phyloP scores from a whole-genome alignment of 2,888 invertebrate species.

The Atrina japonica region DNA sequence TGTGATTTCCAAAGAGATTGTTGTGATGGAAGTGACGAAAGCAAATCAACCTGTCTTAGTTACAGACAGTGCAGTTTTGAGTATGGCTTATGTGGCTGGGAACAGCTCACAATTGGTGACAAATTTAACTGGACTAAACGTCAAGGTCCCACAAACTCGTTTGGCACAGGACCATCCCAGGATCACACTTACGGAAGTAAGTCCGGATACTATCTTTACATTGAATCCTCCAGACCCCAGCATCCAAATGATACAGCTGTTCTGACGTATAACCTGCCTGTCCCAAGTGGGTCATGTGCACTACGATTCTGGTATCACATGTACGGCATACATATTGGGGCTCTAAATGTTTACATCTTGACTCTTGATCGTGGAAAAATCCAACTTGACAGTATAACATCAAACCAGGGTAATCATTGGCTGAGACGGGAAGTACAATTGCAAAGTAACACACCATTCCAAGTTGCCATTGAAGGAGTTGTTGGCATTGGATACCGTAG shows the following conservation, averaged over 20 bases:
- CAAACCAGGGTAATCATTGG: conserved; percentile 63
- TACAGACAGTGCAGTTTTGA: conserved; percentile 75
- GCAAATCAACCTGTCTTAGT: conserved; percentile 49
- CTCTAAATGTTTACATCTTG: conserved; percentile 61
- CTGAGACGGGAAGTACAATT: conserved; percentile 50
- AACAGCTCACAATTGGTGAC: conserved; percentile 55
- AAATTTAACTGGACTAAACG: conserved; percentile 70
- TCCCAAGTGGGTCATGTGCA: conserved; percentile 59
- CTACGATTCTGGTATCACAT: conserved; percentile 77
- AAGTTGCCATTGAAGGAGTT: conserved; percentile 71
- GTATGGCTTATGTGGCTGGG: conserved; percentile 72
- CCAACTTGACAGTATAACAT: conserved; percentile 46
- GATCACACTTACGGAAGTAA: conserved; percentile 70
- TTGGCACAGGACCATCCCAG: conserved; percentile 64
- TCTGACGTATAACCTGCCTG: conserved; percentile 57
- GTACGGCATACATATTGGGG: conserved; percentile 68
- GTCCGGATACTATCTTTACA: conserved; percentile 67
- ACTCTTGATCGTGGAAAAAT: conserved; percentile 47
- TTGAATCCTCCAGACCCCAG: conserved; percentile 63
- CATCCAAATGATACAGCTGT: conserved; percentile 57
- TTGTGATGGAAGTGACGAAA: conserved; percentile 68
- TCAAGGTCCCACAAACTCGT: conserved; percentile 54
- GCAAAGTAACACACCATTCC: conserved; percentile 53
- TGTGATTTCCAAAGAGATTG: conserved; percentile 71
- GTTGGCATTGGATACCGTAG: conserved; percentile 68